Conservation (phyloP, 1,140 invertebrate species). For the Drosophila repletoides region DNA sequence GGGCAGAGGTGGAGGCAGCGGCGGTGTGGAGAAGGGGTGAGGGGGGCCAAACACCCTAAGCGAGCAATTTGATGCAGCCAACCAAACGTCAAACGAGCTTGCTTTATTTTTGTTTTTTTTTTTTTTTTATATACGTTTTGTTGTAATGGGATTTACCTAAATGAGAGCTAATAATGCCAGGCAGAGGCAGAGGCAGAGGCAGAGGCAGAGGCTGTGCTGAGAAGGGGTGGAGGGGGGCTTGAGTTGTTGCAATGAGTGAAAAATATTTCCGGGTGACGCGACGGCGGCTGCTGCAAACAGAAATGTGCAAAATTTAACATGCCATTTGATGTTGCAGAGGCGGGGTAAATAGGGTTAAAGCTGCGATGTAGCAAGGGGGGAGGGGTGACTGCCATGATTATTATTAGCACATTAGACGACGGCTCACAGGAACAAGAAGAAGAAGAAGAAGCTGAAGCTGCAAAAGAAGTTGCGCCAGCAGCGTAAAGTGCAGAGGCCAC, state of each 20-base stretch:
- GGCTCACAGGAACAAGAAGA: conserved; percentile 30
- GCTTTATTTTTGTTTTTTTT: conserved; percentile 13
- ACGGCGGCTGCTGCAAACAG: conserved; percentile 24
- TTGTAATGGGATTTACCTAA: conserved; percentile 77
- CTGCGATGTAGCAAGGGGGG: not conserved
- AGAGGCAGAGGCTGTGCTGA: not conserved
- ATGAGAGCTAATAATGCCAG: conserved; percentile 76
- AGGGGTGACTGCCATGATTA: conserved; percentile 62
- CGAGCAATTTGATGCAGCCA: conserved; percentile 50
- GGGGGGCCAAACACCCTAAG: conserved; percentile 44
- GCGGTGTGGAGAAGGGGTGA: not conserved
- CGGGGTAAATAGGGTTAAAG: not conserved
- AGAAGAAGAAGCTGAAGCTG: conserved; percentile 6
- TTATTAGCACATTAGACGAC: conserved; percentile 75
- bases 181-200: not conserved
- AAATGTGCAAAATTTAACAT: conserved; percentile 60
- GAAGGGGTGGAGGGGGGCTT: not conserved
- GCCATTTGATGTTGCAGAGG: conserved; percentile 65
- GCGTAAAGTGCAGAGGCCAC: conserved; percentile 70
- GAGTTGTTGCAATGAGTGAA: conserved; percentile 47
- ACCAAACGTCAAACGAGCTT: conserved; percentile 66
- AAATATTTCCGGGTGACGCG: conserved; percentile 68
- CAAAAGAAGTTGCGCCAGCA: conserved; percentile 20
- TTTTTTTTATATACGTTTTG: conserved; percentile 21
- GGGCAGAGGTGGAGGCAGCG: not conserved